Percentiles rank a stretch among this genome's conserved stretches.
phyloP scores from a whole-genome alignment of 2,113 vertebrate species.

The Microcebus lehilahytsara region DNA sequence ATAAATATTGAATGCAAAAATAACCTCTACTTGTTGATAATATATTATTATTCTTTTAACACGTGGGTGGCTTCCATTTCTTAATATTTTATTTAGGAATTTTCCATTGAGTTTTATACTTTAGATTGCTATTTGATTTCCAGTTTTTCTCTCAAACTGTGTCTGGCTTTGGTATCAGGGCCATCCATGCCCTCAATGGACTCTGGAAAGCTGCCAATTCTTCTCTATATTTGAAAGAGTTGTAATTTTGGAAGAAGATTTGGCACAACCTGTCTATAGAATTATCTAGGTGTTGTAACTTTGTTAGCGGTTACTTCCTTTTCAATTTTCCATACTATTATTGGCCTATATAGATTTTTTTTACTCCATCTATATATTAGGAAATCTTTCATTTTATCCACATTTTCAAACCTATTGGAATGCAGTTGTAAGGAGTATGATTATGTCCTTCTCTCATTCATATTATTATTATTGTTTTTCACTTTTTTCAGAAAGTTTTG shows the following conservation, averaged over 20 bases:
- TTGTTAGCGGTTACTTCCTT: not conserved
- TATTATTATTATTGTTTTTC: not conserved
- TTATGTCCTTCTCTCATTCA: not conserved
- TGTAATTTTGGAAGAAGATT: not conserved
- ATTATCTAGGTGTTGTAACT: not conserved
- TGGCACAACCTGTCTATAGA: not conserved
- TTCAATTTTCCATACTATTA: not conserved
- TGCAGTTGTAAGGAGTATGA: not conserved
- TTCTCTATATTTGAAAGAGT: not conserved
- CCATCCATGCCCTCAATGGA: not conserved
- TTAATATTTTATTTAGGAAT: not conserved
- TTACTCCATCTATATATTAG: not conserved
- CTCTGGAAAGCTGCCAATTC: constrained; percentile 28
- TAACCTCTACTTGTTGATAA: not conserved
- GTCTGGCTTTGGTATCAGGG: not conserved
- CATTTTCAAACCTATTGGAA: not conserved
- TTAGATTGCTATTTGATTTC: constrained; percentile 24
- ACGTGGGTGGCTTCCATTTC: not conserved
- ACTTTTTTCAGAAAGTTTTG: not conserved
- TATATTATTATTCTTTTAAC: not conserved
- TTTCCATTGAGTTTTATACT: not conserved
- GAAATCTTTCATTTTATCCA: not conserved
- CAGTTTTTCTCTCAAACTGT: not conserved
- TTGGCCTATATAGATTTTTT: not conserved
- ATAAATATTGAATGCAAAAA: not conserved